Evolutionary conservation across 2,797 vertebrate species (phyloP).

Genomic region (Helicolenus hilgendorfi): DNA sequence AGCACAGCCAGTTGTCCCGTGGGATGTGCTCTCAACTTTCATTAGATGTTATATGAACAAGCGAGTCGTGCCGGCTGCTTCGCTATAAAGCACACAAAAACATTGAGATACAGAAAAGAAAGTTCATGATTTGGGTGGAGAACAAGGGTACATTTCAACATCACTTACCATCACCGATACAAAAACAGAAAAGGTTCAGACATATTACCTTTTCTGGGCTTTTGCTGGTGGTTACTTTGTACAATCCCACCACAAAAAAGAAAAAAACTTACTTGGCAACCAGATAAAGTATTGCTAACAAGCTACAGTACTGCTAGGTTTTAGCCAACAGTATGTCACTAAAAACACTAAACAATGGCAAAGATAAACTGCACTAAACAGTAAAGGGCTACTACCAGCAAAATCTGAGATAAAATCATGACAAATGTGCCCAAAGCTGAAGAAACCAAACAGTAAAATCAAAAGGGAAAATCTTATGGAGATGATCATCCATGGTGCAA

Average conservation of each 20-base stretch:
- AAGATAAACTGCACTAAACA: constrained; percentile 59
- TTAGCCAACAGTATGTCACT: constrained; percentile 54
- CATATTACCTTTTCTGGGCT: constrained; percentile 85
- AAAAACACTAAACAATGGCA: constrained; percentile 57
- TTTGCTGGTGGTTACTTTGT: constrained; percentile 88
- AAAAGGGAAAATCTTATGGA: constrained; percentile 73
- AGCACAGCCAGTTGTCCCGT: constrained; percentile 99
- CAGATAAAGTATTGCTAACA: constrained; percentile 57
- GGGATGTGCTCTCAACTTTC: constrained; percentile 99
- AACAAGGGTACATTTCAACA: constrained; percentile 98
- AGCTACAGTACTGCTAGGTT: constrained; percentile 49
- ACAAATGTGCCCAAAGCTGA: constrained; percentile 94
- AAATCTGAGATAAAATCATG: constrained; percentile 92
- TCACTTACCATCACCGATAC: constrained; percentile 94
- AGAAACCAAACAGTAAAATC: constrained; percentile 73
- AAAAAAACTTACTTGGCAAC: constrained; percentile 59
- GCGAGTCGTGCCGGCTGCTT: constrained; percentile 99
- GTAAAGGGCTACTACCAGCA: constrained; percentile 87
- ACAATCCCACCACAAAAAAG: constrained; percentile 59
- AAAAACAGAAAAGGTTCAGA: constrained; percentile 80
- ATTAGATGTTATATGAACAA: constrained; percentile 99
- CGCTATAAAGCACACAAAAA: constrained; percentile 99
- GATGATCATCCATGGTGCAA: constrained; percentile 86
- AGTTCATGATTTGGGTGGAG: constrained; percentile 99
- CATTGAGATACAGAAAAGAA: constrained; percentile 99